Evolutionary conservation across 2,888 invertebrate species (phyloP), one percentile per base, ranked within the genome.

Genomic region (Tipula confusa): DNA sequence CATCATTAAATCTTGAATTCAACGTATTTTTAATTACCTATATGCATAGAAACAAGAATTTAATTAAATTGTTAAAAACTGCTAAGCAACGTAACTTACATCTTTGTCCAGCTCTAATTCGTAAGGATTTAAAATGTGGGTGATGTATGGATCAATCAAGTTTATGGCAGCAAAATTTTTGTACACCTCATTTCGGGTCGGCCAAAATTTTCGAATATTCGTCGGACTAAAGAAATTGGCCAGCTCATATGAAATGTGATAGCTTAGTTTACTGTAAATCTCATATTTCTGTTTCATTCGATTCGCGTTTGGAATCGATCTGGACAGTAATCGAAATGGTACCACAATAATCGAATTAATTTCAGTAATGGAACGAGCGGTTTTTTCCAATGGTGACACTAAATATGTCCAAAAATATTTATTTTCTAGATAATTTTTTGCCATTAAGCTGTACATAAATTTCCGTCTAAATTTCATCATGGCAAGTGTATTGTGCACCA

Each of bases 321-420:
- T 80, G 2, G 80, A n/a, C 6, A 80, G 15, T 15, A 80, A 80
- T 29, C 80, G 13, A 13, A 80, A 80, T 29, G 80, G 80, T 2
- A 80, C 31, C 6, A 29, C 80, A 29, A 80, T n/a, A n/a, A n/a
- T n/a, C 29, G 29, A 7, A 80, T 80, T 80, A 3, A 80, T 6
- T 80, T 80, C 80, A 15, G 29, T n/a, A 7, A 80, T 29, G 5
- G 29, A 7, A 80, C 29, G 31, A n/a, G 80, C 29, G 11, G 31
- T 29, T 29, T 29, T 29, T 80, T 80, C 80, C 80, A 80, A n/a
- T n/a, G 80, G 80, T 80, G 80, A 29, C 11, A 18, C 15, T 15
- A 29, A 29, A 4, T 80, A 80, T 15, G 80, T 80, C 80, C 80
- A 80, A 80, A 80, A 80, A 29, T 80, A 80, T 80, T 80, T n/a